A percentile compares a stretch with the other conserved stretches of the same genome.
These are phyloP conservation scores for Agrochola lota DNA, from an alignment of 2,888 invertebrate species.

Conservation along the genomic window DNA sequence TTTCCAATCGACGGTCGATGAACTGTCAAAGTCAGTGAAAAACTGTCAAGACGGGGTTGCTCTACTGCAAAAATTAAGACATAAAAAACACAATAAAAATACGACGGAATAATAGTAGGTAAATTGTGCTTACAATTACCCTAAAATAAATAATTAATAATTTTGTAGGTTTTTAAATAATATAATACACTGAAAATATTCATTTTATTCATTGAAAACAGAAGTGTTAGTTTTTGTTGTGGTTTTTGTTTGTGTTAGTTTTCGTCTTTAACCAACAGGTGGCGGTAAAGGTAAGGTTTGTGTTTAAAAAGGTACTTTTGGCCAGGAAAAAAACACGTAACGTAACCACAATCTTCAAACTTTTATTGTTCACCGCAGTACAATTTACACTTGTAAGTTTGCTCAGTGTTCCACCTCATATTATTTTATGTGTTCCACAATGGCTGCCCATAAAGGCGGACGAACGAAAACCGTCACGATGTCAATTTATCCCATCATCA, in stretches of 20 bases:
- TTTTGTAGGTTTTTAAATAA: background rate
- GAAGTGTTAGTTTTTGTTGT: background rate
- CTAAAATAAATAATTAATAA: background rate
- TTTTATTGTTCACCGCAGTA: no score
- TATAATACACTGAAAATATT: background rate
- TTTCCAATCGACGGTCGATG: slow-evolving; percentile 62
- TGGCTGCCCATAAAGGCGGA: no score
- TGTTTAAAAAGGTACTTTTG: background rate
- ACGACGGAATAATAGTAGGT: background rate
- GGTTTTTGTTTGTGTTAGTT: background rate
- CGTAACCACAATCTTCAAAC: no score
- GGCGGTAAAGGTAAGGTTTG: slow-evolving; percentile 2
- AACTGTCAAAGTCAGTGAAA: slow-evolving; percentile 63
- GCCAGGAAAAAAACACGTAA: no score
- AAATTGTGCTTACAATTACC: background rate
- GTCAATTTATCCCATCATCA: no score
- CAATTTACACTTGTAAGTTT: no score
- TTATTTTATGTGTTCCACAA: no score
- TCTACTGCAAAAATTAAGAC: background rate
- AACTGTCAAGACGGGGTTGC: slow-evolving; percentile 26
- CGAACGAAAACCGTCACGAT: no score
- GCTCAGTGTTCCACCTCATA: no score
- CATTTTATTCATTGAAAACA: background rate
- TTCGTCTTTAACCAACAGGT: slow-evolving; percentile 13
- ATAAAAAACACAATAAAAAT: background rate